Conservation (phyloP, 2,888 invertebrate species). For the Marasmarcha lunaedactyla region DNA sequence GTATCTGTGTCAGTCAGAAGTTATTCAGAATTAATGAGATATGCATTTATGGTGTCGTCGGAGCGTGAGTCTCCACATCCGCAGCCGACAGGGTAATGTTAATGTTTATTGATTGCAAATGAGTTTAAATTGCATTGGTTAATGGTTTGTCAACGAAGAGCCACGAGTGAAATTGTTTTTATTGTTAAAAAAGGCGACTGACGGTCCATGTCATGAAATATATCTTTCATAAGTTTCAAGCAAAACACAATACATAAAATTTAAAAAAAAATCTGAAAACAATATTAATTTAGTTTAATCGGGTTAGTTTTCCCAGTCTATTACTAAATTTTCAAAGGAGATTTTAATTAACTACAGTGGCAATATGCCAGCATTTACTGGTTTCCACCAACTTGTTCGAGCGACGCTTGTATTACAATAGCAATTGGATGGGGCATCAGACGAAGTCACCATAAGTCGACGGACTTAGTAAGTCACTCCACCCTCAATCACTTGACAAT, state of each 20-base stretch:
- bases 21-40: constrained; percentile 13
- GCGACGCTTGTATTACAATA: constrained; percentile 47
- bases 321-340: neutral
- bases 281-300: no score
- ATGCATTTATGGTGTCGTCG: constrained; percentile 29
- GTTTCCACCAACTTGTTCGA: constrained; percentile 36
- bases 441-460: constrained; percentile 20
- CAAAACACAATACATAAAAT: no score
- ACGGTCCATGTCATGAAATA: no score
- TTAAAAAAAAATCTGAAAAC: no score
- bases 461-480: no score
- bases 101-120: constrained; percentile 64
- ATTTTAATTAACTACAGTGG: constrained; percentile 37
- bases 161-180: neutral
- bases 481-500: no score
- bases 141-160: neutral
- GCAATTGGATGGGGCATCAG: constrained; percentile 37
- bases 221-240: no score
- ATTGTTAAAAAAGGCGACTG: no score
- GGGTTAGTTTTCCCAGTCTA: no score
- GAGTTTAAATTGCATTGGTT: constrained; percentile 27
- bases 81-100: constrained; percentile 38
- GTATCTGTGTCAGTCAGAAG: neutral
- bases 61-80: constrained; percentile 8
- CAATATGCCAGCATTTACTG: constrained; percentile 38